Base-by-base conservation (phyloP, 2,888 invertebrate genomes). In the Cynaeus angustus region DNA sequence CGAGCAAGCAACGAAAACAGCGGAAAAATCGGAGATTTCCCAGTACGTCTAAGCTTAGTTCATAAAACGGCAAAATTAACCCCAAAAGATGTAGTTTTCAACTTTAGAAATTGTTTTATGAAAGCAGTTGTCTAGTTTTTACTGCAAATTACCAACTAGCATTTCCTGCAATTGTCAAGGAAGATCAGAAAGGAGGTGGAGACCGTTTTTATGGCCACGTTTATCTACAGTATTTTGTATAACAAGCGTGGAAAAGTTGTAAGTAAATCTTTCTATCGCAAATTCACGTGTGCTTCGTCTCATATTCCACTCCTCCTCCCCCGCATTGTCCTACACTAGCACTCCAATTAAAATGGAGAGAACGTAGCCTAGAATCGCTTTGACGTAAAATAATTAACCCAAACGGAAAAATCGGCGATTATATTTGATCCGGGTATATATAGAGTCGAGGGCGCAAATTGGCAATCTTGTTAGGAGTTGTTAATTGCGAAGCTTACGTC, bases 401-500 rank as follows among this genome's bases (percentile, higher is more conserved):
- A 74, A 76, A 78, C 76, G 81, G 81, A 83, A 83, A 83, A 83
- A 83, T 83, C 81, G 80, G 77, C 79, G 82, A 82, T 83, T 82
- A 83, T 80, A 81, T 81, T 81, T 83, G 82, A 83, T 83, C 82
- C 81, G 77, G 79, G 80, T 73, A 64, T 72, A 78, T 75, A 78
- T 75, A 75, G 74, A 74, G 70, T 72, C 75, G 72, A 70, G 78
- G 75, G 76, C 78, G 79, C 81, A 83, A 83, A 84, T 83, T 84
- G 83, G 80, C 84, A 83, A 83, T 83, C 83, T 83, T 81, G 83
- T 82, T 83, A 83, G 82, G 80, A 83, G 81, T 82, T 83, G 84
- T 83, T 84, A 84, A 84, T 84, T 84, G 83, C 79, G 78, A 77
- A 79, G 83, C 81, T 83, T 83, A 82, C 77, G 70, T 76, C 77